A percentile compares a stretch with the other conserved stretches of the same genome.
These are phyloP conservation scores for Achatina immaculata DNA, from an alignment of 1,140 invertebrate genomes.

Conservation along the genomic window DNA sequence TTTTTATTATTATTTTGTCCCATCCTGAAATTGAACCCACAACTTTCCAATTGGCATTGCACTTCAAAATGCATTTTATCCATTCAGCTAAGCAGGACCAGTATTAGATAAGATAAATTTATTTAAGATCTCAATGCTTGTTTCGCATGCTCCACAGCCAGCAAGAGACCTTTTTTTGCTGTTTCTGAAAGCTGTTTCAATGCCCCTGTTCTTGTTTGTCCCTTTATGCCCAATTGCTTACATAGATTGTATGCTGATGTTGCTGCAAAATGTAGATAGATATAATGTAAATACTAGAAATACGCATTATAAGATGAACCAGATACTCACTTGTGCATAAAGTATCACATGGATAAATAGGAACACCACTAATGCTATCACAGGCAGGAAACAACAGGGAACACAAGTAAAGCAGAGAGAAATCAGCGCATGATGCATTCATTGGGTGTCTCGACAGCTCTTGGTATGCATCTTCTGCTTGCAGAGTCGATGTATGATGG, in stretches of 20 bases:
- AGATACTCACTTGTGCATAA: constrained; percentile 15
- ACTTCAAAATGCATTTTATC: too few species aligned
- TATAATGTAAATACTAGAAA: not conserved
- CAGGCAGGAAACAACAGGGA: constrained; percentile 28
- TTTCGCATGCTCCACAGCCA: too few species aligned
- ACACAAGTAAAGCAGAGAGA: not conserved
- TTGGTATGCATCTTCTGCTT: not conserved
- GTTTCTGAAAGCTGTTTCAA: too few species aligned
- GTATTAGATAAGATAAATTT: not conserved
- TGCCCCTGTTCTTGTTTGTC: too few species aligned
- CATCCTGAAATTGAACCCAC: too few species aligned
- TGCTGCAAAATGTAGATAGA: not conserved
- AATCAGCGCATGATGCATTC: not conserved
- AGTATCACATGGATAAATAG: constrained; percentile 20
- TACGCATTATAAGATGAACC: not conserved
- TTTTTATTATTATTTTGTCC: not conserved
- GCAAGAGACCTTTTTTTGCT: not conserved
- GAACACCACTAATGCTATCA: not conserved
- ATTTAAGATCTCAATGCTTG: too few species aligned
- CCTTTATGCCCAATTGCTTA: too few species aligned
- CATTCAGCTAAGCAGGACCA: not conserved
- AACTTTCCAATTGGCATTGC: too few species aligned
- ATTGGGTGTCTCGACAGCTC: not conserved
- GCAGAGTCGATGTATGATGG: not conserved
- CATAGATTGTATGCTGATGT: not conserved